Evolutionary conservation across 2,888 invertebrate species (phyloP).

Genomic region (Sycophila texana): DNA sequence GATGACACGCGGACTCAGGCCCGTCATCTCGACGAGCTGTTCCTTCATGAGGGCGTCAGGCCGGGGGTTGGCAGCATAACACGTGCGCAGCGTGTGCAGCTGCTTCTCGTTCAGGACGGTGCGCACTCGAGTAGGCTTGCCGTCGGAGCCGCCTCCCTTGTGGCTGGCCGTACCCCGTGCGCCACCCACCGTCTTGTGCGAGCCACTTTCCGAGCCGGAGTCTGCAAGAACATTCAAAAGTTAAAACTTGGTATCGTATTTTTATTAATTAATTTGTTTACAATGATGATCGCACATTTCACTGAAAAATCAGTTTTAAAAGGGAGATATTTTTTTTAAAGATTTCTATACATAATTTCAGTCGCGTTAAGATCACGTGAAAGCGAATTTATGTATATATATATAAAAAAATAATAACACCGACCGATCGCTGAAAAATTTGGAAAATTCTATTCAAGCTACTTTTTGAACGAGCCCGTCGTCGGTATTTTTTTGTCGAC

Average conservation of each 20-base stretch:
- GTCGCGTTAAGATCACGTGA: not conserved
- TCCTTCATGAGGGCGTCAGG: constrained; percentile 99
- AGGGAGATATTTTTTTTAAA: too few species aligned
- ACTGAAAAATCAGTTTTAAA: too few species aligned
- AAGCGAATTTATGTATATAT: not conserved
- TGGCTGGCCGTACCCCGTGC: constrained; percentile 69
- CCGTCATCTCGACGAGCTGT: constrained; percentile 99
- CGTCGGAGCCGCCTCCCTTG: constrained; percentile 82
- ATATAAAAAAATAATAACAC: not conserved
- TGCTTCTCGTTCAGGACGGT: constrained; percentile 99
- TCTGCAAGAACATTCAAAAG: constrained; percentile 78
- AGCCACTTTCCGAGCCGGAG: constrained; percentile 94
- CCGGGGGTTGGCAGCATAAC: constrained; percentile 97
- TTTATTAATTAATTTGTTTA: not conserved
- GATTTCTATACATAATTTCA: too few species aligned
- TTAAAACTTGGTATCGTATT: not conserved
- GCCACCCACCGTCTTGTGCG: constrained; percentile 86
- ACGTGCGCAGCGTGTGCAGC: constrained; percentile 96
- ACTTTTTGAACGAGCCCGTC: not conserved
- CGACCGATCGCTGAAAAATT: not conserved
- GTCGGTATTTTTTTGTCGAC: not conserved
- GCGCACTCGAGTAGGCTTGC: constrained; percentile 98
- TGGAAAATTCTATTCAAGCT: constrained; percentile 14
- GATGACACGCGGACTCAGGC: constrained; percentile 97
- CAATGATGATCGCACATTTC: too few species aligned